Conservation (phyloP, 2,888 invertebrate species). For the Synanthedon formicaeformis region DNA sequence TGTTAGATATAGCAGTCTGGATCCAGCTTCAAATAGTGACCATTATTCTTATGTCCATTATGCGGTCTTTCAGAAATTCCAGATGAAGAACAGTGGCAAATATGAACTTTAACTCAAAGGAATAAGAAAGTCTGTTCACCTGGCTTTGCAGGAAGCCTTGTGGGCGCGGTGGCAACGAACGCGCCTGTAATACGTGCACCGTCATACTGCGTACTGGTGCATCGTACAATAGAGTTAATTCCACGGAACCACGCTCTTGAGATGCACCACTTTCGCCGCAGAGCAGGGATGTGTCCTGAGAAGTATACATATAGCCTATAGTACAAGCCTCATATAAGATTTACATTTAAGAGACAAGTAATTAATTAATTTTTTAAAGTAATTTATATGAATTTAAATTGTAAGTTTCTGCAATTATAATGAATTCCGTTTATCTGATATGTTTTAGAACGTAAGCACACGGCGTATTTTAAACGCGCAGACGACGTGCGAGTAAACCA, state of each 20-base stretch:
- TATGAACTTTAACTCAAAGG: no score
- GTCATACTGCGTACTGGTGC: slow-evolving; percentile 93
- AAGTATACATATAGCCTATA: slow-evolving; percentile 6
- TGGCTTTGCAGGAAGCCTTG: slow-evolving; percentile 50
- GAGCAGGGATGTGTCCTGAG: slow-evolving; percentile 60
- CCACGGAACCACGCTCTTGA: slow-evolving; percentile 79
- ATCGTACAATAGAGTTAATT: slow-evolving; percentile 90
- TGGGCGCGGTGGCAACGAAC: slow-evolving; percentile 78
- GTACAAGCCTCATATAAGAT: background rate
- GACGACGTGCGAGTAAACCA: no score
- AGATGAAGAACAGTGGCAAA: no score
- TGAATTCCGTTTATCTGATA: no score
- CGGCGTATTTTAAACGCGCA: no score
- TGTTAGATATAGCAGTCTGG: no score
- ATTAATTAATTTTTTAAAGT: background rate
- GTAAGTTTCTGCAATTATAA: background rate
- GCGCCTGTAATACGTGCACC: slow-evolving; percentile 89
- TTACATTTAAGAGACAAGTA: no score
- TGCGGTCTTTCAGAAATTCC: no score
- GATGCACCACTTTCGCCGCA: slow-evolving; percentile 64
- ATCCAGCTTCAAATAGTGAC: no score
- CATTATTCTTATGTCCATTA: no score
- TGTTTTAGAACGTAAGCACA: no score
- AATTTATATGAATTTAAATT: background rate
- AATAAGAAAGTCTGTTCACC: slow-evolving; percentile 16